phyloP scores from a whole-genome alignment of 2,113 vertebrate genomes.

The Tylochromis polylepis region DNA sequence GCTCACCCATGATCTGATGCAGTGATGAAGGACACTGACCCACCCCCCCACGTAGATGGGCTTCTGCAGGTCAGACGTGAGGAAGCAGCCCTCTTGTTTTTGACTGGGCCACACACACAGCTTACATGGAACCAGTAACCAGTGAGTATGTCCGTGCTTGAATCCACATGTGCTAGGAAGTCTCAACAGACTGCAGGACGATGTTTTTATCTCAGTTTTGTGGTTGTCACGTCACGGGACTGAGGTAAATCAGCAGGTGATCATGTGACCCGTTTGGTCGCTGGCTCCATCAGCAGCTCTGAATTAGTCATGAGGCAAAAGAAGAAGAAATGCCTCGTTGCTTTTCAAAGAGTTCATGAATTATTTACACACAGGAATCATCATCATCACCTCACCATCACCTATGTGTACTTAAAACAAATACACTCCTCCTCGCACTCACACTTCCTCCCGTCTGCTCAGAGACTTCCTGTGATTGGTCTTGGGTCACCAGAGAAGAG shows the following conservation, averaged over 20 bases:
- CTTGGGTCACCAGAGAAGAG: background rate
- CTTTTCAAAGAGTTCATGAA: constrained; percentile 41
- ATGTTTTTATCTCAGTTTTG: background rate
- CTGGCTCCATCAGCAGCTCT: background rate
- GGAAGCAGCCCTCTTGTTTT: background rate
- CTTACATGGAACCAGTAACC: background rate
- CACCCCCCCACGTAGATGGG: background rate
- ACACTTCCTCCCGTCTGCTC: background rate
- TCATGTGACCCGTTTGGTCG: background rate
- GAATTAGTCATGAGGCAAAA: constrained; percentile 57
- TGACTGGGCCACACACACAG: background rate
- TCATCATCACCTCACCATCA: background rate
- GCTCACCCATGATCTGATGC: too few relatives aligned
- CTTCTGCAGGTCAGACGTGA: background rate
- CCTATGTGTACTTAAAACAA: background rate
- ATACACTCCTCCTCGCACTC: background rate
- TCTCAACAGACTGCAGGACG: background rate
- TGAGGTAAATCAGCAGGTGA: background rate
- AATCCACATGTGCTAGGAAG: background rate
- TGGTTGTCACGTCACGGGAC: background rate
- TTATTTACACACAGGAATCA: constrained; percentile 48
- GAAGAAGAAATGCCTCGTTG: constrained; percentile 21
- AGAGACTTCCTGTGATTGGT: background rate
- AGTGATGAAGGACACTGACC: too few relatives aligned
- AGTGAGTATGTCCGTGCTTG: background rate